These are phyloP conservation scores for Melitaea cinxia DNA, from an alignment of 1,140 invertebrate species.

Conservation along the genomic window DNA sequence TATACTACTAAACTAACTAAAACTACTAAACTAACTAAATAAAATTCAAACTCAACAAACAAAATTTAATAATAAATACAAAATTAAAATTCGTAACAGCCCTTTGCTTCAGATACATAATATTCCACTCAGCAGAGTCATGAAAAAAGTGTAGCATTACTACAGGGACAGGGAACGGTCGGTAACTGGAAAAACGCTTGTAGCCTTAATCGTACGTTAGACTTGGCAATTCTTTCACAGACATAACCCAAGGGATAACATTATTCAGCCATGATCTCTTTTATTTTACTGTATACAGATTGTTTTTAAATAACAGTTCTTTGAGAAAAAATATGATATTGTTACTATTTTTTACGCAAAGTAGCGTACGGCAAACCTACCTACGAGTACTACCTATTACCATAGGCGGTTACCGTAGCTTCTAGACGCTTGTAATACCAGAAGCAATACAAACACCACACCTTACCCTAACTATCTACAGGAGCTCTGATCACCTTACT, in stretches of 20 bases:
- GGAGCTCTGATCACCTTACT: too few relatives aligned
- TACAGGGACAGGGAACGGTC: background rate
- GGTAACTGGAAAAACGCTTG: background rate
- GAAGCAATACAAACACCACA: too few relatives aligned
- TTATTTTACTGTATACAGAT: background rate
- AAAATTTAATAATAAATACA: background rate
- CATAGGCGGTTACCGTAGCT: too few relatives aligned
- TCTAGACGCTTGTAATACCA: too few relatives aligned
- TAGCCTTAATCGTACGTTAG: background rate
- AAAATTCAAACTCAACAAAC: background rate
- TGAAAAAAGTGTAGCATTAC: background rate
- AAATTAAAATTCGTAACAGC: background rate
- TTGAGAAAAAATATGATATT: too few relatives aligned
- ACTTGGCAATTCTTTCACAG: constrained; percentile 2
- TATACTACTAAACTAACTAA: too few relatives aligned
- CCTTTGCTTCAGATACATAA: background rate
- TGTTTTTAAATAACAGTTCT: background rate
- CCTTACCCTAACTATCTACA: too few relatives aligned
- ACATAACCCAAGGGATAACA: background rate
- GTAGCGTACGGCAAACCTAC: too few relatives aligned
- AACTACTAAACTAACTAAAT: too few relatives aligned
- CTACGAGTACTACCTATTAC: too few relatives aligned
- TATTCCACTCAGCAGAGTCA: background rate
- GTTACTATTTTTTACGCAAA: too few relatives aligned
- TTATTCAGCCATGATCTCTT: background rate